Conservation (phyloP, 2,888 invertebrate species). For the Monochamus alternatus region DNA sequence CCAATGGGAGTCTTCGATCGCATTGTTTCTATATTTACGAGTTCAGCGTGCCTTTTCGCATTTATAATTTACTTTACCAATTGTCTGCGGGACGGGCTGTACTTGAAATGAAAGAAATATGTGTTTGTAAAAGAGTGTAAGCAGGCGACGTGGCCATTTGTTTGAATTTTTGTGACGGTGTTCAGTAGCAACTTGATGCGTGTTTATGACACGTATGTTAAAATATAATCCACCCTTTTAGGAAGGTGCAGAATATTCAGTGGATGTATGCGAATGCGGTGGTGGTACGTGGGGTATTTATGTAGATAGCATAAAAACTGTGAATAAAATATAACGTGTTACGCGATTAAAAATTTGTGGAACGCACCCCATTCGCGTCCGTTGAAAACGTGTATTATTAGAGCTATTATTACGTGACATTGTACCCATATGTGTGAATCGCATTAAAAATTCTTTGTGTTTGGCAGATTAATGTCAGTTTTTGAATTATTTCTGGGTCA, state of each 20-base stretch:
- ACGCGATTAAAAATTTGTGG: slow-evolving; percentile 17
- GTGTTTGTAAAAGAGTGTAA: background rate
- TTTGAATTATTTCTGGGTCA: slow-evolving; percentile 49
- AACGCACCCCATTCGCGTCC: slow-evolving; percentile 6
- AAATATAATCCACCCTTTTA: slow-evolving; percentile 17
- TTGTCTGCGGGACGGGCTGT: too few species aligned
- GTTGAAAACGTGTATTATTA: slow-evolving; percentile 22
- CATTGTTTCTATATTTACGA: too few species aligned
- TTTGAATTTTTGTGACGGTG: background rate
- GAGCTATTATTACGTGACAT: slow-evolving; percentile 25
- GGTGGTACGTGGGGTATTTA: background rate
- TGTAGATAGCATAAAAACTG: slow-evolving; percentile 18
- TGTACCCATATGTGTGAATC: slow-evolving; percentile 14
- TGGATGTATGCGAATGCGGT: background rate
- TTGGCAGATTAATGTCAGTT: slow-evolving; percentile 37
- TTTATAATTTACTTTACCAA: too few species aligned
- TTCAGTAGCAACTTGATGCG: background rate
- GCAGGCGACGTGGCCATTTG: background rate
- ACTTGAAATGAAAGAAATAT: too few species aligned
- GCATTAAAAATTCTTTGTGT: slow-evolving; percentile 28
- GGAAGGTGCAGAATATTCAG: background rate
- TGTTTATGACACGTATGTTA: background rate
- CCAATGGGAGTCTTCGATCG: too few species aligned
- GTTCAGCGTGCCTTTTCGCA: too few species aligned
- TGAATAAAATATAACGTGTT: slow-evolving; percentile 20